Percentiles rank a stretch among this genome's conserved stretches.
These are phyloP conservation scores for Kryphioiulus occultus DNA, from an alignment of 2,888 invertebrate genomes.

Conservation along the genomic window DNA sequence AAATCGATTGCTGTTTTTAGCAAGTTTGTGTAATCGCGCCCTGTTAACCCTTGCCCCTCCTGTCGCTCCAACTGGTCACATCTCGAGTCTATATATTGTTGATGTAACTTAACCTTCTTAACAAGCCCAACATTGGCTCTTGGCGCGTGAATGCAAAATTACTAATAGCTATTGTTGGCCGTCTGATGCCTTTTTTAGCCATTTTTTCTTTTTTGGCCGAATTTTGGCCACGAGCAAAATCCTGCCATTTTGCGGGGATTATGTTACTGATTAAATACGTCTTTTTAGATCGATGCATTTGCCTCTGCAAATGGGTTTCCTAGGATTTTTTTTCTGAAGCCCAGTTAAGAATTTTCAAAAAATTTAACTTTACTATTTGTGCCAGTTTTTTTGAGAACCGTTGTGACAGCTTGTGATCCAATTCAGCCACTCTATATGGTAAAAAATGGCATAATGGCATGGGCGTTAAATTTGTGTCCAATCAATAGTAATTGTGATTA, in stretches of 20 bases:
- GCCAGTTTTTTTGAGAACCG: background rate
- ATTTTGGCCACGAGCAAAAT: background rate
- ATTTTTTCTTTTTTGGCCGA: background rate
- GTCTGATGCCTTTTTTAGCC: background rate
- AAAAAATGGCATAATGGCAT: background rate
- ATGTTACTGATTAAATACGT: background rate
- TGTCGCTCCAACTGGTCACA: conserved; percentile 32
- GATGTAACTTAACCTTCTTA: conserved; percentile 24
- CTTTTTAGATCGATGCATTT: background rate
- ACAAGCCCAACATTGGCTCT: background rate
- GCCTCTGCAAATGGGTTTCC: background rate
- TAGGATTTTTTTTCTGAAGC: background rate
- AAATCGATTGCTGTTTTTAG: conserved; percentile 36
- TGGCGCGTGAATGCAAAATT: background rate
- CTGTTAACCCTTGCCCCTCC: background rate
- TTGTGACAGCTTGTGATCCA: background rate
- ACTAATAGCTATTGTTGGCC: background rate
- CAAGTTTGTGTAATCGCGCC: conserved; percentile 36
- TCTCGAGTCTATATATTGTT: conserved; percentile 28
- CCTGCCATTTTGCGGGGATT: background rate
- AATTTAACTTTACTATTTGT: background rate
- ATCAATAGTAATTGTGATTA: background rate
- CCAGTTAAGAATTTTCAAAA: background rate
- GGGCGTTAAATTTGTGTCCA: background rate
- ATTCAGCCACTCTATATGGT: background rate